Evolutionary conservation across 2,113 vertebrate genomes (phyloP), one percentile per base, ranked within the genome.

Genomic region (Garra rufa): DNA sequence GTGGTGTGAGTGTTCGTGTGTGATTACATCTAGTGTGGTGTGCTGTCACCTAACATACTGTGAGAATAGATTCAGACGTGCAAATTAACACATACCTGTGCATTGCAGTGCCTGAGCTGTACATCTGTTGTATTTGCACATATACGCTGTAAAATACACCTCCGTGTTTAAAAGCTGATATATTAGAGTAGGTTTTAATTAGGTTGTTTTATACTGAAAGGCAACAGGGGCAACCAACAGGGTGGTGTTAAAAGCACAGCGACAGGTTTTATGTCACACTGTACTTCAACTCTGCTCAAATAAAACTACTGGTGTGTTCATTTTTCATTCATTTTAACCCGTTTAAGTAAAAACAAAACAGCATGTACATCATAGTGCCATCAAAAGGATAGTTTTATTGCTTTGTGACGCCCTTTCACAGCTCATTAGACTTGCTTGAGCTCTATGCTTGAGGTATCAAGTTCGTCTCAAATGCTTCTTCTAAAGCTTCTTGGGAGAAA

Each of bases 51-150:
- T 28, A 24, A 79, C 76, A 63, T 24, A 63, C 52, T 59, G 41
- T 63, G 77, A 61, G 41, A 79, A 46, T 30, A 21, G 8, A n/a
- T 65, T 61, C 41, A 65, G 38, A 79, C 14, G n/a, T 46, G 30
- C 38, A 79, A 65, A 79, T 63, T 77, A 77, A 41, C 75, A 59
- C 52, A 43, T 41, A 77, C 50, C 75, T 77, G 19, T 76, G 28
- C 19, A 34, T 14, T 13, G 28, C 19, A 55, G 3, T 76, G 6
- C 6, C 28, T 38, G 74, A 38, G 7, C 19, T 30, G 15, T 28
- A 38, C 34, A 70, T 38, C 19, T 70, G n/a, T 70, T 70, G 9
- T n/a, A n/a, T 21, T 41, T 70, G 67, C 34, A 70, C 19, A n/a
- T 70, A 41, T 75, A 19, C 0, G 15, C 73, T 75, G 26, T 48